These are phyloP conservation scores for Apolygus lucorum DNA, from an alignment of 1,140 invertebrate genomes.

Conservation along the genomic window DNA sequence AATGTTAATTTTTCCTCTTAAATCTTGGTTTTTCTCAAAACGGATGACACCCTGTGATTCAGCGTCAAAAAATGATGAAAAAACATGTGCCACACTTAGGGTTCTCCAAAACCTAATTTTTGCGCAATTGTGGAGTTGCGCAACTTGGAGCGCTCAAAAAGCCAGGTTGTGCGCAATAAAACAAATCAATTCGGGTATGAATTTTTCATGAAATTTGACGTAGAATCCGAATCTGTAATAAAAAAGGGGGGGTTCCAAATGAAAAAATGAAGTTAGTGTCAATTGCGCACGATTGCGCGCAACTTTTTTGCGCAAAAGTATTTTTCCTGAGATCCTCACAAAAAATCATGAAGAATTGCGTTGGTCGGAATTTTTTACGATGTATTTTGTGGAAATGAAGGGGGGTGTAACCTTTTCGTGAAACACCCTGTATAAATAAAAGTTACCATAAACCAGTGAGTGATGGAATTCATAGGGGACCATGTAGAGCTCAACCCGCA, in stretches of 20 bases:
- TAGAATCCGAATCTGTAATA: neutral
- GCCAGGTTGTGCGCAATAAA: neutral
- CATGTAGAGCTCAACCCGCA: too few species aligned
- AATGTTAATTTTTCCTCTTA: too few species aligned
- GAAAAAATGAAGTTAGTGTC: neutral
- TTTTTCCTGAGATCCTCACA: neutral
- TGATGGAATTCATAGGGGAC: too few species aligned
- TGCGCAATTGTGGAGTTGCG: neutral
- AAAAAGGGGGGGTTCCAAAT: neutral
- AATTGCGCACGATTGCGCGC: neutral
- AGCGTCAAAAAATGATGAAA: neutral
- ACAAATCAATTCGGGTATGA: neutral
- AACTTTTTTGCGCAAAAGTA: neutral
- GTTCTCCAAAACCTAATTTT: neutral
- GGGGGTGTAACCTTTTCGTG: neutral
- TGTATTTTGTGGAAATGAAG: too few species aligned
- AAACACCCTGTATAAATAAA: neutral
- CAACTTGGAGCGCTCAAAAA: neutral
- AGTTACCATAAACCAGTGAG: too few species aligned
- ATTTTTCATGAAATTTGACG: neutral
- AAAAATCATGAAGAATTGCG: too few species aligned
- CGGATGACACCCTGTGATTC: neutral
- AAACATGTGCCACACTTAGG: neutral
- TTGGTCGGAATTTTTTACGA: too few species aligned
- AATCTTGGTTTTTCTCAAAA: too few species aligned